Conservation (phyloP, 2,888 invertebrate species). For the Synanthedon andrenaeformis region DNA sequence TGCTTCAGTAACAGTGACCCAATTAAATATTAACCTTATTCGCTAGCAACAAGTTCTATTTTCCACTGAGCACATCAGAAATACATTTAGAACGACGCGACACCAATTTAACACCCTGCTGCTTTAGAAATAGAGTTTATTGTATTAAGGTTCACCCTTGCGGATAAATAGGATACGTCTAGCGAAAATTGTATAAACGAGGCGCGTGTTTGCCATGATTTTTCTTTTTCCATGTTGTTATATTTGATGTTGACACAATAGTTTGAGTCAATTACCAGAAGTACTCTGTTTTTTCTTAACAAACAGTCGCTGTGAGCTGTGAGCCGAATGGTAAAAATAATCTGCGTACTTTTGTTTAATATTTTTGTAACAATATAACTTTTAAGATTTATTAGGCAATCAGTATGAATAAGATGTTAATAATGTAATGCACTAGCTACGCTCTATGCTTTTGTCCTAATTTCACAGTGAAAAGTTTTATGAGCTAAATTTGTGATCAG, state of each 20-base stretch:
- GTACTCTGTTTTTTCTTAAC: not conserved
- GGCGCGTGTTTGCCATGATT: conserved; percentile 12
- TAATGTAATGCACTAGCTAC: no score
- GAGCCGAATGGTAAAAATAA: no score
- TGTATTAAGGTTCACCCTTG: conserved; percentile 6
- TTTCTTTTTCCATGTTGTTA: conserved; percentile 12
- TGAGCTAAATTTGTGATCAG: no score
- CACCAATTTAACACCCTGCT: conserved; percentile 17
- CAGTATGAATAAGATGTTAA: no score
- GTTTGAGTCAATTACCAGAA: not conserved
- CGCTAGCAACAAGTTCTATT: conserved; percentile 10
- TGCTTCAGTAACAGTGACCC: conserved; percentile 35
- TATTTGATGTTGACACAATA: not conserved
- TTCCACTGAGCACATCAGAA: conserved; percentile 6
- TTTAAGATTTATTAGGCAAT: no score
- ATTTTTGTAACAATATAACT: no score
- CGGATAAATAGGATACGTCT: conserved; percentile 35
- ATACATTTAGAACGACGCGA: not conserved
- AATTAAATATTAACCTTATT: conserved; percentile 15
- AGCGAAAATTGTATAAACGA: conserved; percentile 31
- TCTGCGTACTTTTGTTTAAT: no score
- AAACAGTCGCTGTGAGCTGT: not conserved
- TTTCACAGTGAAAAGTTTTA: no score
- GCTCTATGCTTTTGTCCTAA: no score
- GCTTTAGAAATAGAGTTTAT: not conserved